Evolutionary conservation across 2,113 vertebrate genomes (phyloP).

Genomic region (Oenanthe melanoleuca): DNA sequence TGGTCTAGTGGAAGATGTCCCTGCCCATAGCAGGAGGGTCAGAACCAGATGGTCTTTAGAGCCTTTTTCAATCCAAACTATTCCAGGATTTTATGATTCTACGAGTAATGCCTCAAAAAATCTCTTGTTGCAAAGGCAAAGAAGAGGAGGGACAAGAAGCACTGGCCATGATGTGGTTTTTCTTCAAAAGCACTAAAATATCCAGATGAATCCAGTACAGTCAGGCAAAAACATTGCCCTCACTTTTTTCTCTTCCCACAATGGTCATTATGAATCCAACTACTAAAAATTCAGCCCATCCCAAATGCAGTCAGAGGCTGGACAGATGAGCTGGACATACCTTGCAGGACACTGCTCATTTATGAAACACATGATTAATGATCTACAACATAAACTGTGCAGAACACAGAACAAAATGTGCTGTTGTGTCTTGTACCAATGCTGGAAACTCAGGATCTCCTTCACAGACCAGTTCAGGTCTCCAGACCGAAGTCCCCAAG

Average conservation of each 20-base stretch:
- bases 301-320: not conserved
- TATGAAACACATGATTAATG: not conserved
- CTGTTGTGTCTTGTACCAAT: rapidly evolving
- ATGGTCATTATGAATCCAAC: rapidly evolving
- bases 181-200: not conserved
- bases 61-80: not conserved
- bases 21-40: not conserved
- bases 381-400: not conserved
- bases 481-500: not conserved
- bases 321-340: rapidly evolving
- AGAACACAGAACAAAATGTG: not conserved
- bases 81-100: not conserved
- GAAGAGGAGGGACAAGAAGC: not conserved
- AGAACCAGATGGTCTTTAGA: not conserved
- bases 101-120: not conserved
- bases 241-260: not conserved
- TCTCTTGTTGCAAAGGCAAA: not conserved
- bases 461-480: not conserved
- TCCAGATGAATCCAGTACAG: not conserved
- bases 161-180: not conserved
- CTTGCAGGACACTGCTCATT: not conserved
- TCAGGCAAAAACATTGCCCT: not conserved
- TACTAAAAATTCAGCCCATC: not conserved
- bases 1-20: not conserved
- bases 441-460: not conserved